These are phyloP conservation scores for Chloroclysta siterata DNA, from an alignment of 2,888 invertebrate species.

Conservation along the genomic window DNA sequence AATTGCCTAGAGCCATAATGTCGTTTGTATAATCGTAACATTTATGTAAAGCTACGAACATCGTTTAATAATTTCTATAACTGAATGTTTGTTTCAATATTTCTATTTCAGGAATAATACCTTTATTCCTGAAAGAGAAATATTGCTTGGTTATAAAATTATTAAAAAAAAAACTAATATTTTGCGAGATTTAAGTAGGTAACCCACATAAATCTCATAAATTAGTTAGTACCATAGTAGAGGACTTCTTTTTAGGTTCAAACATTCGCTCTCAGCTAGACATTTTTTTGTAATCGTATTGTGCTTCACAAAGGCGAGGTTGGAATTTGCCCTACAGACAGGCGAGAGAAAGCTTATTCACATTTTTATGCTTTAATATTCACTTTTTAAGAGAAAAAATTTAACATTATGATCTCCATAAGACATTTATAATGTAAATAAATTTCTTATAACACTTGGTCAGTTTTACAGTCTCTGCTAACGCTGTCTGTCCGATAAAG, in stretches of 20 bases:
- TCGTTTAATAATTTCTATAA: constrained; percentile 17
- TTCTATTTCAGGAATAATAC: neutral
- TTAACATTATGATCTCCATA: neutral
- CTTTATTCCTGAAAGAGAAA: no score
- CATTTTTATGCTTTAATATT: no score
- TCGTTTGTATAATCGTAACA: constrained; percentile 33
- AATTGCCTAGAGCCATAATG: constrained; percentile 25
- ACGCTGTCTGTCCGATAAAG: no score
- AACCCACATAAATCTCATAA: no score
- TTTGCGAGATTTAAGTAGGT: no score
- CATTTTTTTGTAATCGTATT: constrained; percentile 42
- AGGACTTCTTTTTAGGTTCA: neutral
- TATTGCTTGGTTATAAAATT: no score
- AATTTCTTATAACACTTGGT: no score
- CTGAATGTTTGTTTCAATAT: constrained; percentile 22
- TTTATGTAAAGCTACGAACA: constrained; percentile 18
- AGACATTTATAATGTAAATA: no score
- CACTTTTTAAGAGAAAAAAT: no score
- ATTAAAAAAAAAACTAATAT: no score
- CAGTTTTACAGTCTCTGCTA: no score
- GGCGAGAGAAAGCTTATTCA: constrained; percentile 23
- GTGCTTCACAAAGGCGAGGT: constrained; percentile 36
- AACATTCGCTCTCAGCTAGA: constrained; percentile 1
- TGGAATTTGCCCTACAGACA: constrained; percentile 38
- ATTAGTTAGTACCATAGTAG: no score